A percentile compares a stretch with the other conserved stretches of the same genome.
phyloP scores from a whole-genome alignment of 2,797 vertebrate genomes.

The Micropoecilia bifurca region DNA sequence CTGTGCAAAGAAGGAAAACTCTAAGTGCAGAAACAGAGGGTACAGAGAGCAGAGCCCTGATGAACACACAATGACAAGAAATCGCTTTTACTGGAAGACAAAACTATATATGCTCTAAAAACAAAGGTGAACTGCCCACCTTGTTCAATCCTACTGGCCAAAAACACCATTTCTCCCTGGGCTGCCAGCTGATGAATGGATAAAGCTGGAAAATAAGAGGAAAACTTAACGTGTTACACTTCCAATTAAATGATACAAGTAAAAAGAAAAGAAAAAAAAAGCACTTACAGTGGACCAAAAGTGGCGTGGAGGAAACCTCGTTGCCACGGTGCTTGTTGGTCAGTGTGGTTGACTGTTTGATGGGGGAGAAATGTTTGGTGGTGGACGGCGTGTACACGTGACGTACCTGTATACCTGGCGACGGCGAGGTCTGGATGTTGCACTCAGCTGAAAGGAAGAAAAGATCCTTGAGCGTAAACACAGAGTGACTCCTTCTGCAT shows the following conservation, averaged over 20 bases:
- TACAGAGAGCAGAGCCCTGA: too few relatives aligned
- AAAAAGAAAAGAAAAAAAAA: neutral
- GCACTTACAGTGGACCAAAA: constrained; percentile 94
- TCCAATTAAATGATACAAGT: neutral
- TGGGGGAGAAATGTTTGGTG: constrained; percentile 98
- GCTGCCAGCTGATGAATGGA: constrained; percentile 98
- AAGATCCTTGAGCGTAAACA: too few relatives aligned
- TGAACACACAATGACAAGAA: too few relatives aligned
- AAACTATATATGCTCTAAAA: neutral
- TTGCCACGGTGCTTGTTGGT: constrained; percentile 99
- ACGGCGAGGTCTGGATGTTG: constrained; percentile 97
- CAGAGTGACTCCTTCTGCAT: neutral
- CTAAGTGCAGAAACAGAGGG: too few relatives aligned
- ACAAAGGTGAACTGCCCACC: constrained; percentile 73
- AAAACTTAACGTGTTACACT: neutral
- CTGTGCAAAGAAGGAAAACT: too few relatives aligned
- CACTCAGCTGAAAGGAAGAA: constrained; percentile 87
- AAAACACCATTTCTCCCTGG: constrained; percentile 96
- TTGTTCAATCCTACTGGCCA: constrained; percentile 97
- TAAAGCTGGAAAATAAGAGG: constrained; percentile 80
- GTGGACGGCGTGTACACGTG: constrained; percentile 98
- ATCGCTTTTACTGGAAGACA: neutral
- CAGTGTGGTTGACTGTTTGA: constrained; percentile 97
- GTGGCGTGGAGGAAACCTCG: constrained; percentile 95
- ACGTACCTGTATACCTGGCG: constrained; percentile 95